Evolutionary conservation across 2,113 vertebrate species (phyloP), one percentile per base, ranked within the genome.

Genomic region (Malurus melanocephalus): DNA sequence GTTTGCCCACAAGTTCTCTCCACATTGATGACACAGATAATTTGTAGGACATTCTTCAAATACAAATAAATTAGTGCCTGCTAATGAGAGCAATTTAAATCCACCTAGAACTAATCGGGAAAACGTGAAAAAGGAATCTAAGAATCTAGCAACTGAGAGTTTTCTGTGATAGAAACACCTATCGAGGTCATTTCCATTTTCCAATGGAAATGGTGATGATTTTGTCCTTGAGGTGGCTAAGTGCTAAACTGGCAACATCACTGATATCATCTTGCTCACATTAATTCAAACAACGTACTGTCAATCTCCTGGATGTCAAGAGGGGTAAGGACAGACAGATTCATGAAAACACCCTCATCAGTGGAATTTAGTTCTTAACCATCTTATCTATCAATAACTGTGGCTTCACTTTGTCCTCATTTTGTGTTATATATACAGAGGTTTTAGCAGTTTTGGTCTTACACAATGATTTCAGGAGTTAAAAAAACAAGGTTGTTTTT

Each of bases 11-110:
- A 94, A 78, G 57, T 67, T 30, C 3, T 82, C 56, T 74, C 64
- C 53, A 90, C n/a, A 60, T 1, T 20, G 27, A 90, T 80, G 65
- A 94, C 91, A 46, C 23, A 72, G 74, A 53, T 77, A 78, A 94
- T 94, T 89, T 87, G 21, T 48, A 33, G 94, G 49, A 85, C 15
- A 46, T 80, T 85, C 56, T 75, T 88, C 45, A 80, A 90, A 81
- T 82, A 88, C 7, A 89, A 95, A 89, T 86, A 92, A 92, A 92
- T 87, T 49, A 88, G 46, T 55, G 35, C 26, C 28, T 15, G 20
- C 30, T 81, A 62, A 90, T 75, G n/a, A 79, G 32, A 92, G 16
- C 46, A 83, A 68, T 33, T 77, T 66, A 80, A 62, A 83, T 62
- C 32, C 43, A 64, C 28, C 65, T 72, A 57, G 77, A 89, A 67